A percentile compares a stretch with the other conserved stretches of the same genome.
Conservation (phyloP, 2,797 vertebrate genomes). For the Falco naumanni region DNA sequence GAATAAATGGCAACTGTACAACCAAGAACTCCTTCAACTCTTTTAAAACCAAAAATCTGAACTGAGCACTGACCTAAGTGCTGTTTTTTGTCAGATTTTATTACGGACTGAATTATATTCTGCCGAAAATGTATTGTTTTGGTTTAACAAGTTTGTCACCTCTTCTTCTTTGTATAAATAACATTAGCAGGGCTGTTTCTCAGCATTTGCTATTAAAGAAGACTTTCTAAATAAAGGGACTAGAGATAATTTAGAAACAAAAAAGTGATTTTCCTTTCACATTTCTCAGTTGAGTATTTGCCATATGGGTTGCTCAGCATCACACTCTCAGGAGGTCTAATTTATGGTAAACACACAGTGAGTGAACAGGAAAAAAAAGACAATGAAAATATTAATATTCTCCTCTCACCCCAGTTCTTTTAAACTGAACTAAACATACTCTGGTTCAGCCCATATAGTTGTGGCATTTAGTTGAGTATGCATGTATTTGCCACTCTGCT, state of each 20-base stretch:
- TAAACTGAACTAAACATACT: not conserved
- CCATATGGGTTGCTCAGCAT: constrained; percentile 82
- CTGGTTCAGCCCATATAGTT: not conserved
- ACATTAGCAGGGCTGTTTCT: not conserved
- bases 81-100: not conserved
- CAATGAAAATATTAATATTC: constrained; percentile 25
- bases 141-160: not conserved
- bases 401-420: not conserved
- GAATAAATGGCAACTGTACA: not conserved
- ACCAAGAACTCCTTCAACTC: not conserved
- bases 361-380: constrained; percentile 21
- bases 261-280: constrained; percentile 73
- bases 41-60: not conserved
- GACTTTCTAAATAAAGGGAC: constrained; percentile 44
- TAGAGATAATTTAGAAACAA: constrained; percentile 69
- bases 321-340: constrained; percentile 75
- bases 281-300: constrained; percentile 72
- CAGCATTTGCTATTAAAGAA: constrained; percentile 34
- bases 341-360: constrained; percentile 74
- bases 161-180: not conserved
- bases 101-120: not conserved
- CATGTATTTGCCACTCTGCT: not conserved
- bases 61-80: not conserved
- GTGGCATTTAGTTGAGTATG: not conserved
- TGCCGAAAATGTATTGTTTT: not conserved